phyloP scores from a whole-genome alignment of 2,113 vertebrate genomes.

The Jacana jacana region DNA sequence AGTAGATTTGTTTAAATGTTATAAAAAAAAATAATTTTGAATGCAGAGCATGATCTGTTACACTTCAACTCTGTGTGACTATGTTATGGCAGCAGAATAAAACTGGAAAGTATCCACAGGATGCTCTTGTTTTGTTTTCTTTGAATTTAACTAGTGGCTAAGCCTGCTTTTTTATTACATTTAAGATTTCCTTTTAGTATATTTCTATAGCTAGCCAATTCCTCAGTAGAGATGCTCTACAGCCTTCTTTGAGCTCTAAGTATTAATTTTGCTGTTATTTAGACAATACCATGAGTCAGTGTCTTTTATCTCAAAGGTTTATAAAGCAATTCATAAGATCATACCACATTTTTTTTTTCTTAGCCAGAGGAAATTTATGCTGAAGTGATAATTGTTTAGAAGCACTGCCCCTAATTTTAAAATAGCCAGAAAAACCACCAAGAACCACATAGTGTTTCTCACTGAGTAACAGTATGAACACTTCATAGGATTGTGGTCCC shows the following conservation, averaged over 20 bases:
- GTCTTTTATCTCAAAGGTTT: neutral
- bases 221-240: neutral
- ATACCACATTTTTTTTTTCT: neutral
- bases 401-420: neutral
- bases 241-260: neutral
- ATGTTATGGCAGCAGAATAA: conserved; percentile 71
- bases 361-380: neutral
- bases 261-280: neutral
- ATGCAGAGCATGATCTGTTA: conserved; percentile 68
- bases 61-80: conserved; percentile 56
- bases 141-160: neutral
- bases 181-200: neutral
- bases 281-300: neutral
- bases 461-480: neutral
- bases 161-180: neutral
- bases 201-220: neutral
- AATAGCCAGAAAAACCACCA: neutral
- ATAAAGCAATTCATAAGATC: neutral
- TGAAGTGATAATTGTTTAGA: neutral
- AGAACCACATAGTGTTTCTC: neutral
- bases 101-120: conserved; percentile 50
- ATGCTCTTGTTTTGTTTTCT: neutral
- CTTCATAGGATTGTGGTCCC: rapidly evolving
- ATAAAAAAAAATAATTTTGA: conserved; percentile 27
- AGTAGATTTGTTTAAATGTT: conserved; percentile 50